Evolutionary conservation across 1,140 invertebrate species (phyloP), one percentile per base, ranked within the genome.

Genomic region (Grapholita molesta): DNA sequence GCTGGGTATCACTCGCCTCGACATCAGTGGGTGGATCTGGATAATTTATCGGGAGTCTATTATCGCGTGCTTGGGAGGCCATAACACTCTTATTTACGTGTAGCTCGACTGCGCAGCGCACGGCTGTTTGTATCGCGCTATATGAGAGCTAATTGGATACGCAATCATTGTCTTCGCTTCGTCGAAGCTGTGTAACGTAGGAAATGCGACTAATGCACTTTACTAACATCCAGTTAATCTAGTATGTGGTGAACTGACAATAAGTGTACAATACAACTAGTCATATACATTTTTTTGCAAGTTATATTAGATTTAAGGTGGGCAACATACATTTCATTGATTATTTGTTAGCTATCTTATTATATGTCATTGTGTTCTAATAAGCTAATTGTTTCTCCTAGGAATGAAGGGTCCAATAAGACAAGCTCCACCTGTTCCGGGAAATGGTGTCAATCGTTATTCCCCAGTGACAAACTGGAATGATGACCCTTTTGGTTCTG

Each of bases 331-430:
- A 48, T 48, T 4, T 48, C 21, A 21, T 48, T 48, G 18, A 48
- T 48, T 48, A 21, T 21, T 7, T 48, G 15, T 7, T 7, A 38
- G n/a, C 3, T n/a, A 7, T 3, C 33, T 35, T 6, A 38, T n/a
- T 12, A 15, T 38, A n/a, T n/a, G n/a, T 21, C 0, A 15, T 4
- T 0, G 6, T 15, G 11, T 18, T 24, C 66, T 70, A 66, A 21
- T 69, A 30, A 9, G 42, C 30, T 30, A 67, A 11, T 72, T 74
- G 67, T 24, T 76, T 32, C 24, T 53, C 33, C 12, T 77, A 92
- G 91, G 84, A 72, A 92, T 92, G 90, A 92, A 91, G 68, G 85
- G 87, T 68, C 92, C 92, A 33, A 72, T 80, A 23, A 78, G 91
- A 68, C 88, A 85, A 65, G 91, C 92, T 25, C 91, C 91, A 42